Conservation (phyloP, 92 coral and sea anemone genomes). For the Hydrozoanthus gracilis region DNA sequence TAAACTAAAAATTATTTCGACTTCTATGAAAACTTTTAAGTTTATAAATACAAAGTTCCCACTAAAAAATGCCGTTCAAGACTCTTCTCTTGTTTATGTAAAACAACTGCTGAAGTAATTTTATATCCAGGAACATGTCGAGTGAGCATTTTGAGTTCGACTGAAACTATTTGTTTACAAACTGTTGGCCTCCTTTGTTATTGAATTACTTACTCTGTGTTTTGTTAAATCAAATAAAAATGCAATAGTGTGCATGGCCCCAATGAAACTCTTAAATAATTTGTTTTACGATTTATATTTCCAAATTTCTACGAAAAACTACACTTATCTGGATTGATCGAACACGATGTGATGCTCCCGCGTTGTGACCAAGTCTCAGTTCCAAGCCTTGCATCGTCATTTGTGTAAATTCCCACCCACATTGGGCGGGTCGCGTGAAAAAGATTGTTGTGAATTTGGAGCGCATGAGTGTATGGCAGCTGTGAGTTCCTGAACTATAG, state of each 20-base stretch:
- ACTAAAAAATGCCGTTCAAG: too few species aligned
- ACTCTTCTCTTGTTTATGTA: too few species aligned
- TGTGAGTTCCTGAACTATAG: not conserved
- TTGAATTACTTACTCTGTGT: not conserved
- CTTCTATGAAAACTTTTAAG: too few species aligned
- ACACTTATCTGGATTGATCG: not conserved
- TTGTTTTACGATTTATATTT: not conserved
- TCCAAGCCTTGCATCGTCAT: not conserved
- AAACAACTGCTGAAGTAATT: too few species aligned
- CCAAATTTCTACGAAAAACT: slow-evolving; percentile 4
- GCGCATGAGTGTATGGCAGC: not conserved
- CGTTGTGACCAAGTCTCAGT: not conserved
- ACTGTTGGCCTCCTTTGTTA: too few species aligned
- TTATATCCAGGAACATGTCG: too few species aligned
- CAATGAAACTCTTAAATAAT: not conserved
- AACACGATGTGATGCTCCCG: not conserved
- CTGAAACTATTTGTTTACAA: too few species aligned
- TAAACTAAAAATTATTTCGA: too few species aligned
- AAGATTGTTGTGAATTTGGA: not conserved
- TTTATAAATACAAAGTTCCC: too few species aligned
- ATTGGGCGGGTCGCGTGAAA: not conserved
- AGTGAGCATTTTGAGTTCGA: too few species aligned
- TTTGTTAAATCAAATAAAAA: not conserved
- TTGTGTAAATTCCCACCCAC: not conserved
- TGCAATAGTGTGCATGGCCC: not conserved